Evolutionary conservation across 2,113 vertebrate species (phyloP).

Genomic region (Pterocles burchelli): DNA sequence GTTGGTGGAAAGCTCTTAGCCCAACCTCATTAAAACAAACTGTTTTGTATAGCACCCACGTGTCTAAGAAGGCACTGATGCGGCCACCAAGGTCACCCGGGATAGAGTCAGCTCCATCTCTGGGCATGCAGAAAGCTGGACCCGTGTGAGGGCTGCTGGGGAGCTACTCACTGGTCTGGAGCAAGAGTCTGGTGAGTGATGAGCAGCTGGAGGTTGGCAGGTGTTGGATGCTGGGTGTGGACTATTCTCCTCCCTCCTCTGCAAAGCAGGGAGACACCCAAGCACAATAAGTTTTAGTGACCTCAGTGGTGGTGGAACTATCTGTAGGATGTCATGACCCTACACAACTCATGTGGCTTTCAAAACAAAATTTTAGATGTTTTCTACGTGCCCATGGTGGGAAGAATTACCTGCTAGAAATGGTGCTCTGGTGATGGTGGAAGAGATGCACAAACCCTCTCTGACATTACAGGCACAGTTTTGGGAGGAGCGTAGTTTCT

Average conservation of each 20-base stretch:
- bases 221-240: not conserved
- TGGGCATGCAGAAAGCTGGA: too few species aligned
- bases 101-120: too few species aligned
- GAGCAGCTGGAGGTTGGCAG: not conserved
- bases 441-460: not conserved
- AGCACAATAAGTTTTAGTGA: not conserved
- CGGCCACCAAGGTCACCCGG: too few species aligned
- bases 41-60: too few species aligned
- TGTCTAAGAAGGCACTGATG: too few species aligned
- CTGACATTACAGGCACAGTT: accelerated
- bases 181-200: not conserved
- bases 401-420: not conserved
- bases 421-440: not conserved
- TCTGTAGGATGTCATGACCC: not conserved
- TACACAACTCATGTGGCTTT: not conserved
- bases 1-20: not conserved
- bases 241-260: not conserved
- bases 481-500: not conserved
- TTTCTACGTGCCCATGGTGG: not conserved
- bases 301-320: not conserved
- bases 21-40: not conserved
- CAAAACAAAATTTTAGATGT: not conserved
- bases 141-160: not conserved
- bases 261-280: not conserved
- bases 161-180: not conserved